These are phyloP conservation scores for Chelonia mydas DNA, from an alignment of 2,797 vertebrate species.

Conservation along the genomic window DNA sequence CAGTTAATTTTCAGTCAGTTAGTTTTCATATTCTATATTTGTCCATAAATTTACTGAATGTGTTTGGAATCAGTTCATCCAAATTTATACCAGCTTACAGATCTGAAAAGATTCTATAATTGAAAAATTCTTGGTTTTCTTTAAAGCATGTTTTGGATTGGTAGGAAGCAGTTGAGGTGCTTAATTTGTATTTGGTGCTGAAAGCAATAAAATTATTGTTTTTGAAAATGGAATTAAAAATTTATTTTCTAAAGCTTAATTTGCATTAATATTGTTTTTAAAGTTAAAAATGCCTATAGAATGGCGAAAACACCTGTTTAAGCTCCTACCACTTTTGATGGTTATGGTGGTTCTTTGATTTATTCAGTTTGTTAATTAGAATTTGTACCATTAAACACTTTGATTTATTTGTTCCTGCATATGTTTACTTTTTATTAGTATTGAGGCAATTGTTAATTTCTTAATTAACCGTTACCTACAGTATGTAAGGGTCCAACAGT, in stretches of 20 bases:
- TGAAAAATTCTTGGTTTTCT: not conserved
- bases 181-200: not conserved
- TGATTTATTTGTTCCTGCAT: not conserved
- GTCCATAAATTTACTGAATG: not conserved
- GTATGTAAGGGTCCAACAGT: constrained; percentile 1
- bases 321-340: not conserved
- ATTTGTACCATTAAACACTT: not conserved
- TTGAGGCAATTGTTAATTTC: constrained; percentile 25
- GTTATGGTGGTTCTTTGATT: not conserved
- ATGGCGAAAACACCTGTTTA: not conserved
- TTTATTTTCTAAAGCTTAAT: constrained; percentile 24
- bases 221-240: not conserved
- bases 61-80: rapidly evolving
- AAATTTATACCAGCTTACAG: not conserved
- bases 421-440: constrained; percentile 30
- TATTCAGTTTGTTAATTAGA: constrained; percentile 36
- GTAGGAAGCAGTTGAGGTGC: not conserved
- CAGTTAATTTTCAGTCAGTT: not conserved
- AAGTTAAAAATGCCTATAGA: not conserved
- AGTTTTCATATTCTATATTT: not conserved
- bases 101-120: not conserved
- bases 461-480: constrained; percentile 26
- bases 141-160: not conserved
- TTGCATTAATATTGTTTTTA: not conserved
- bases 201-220: not conserved